These are phyloP conservation scores for Lemur catta DNA, from an alignment of 2,797 vertebrate species.

Conservation along the genomic window DNA sequence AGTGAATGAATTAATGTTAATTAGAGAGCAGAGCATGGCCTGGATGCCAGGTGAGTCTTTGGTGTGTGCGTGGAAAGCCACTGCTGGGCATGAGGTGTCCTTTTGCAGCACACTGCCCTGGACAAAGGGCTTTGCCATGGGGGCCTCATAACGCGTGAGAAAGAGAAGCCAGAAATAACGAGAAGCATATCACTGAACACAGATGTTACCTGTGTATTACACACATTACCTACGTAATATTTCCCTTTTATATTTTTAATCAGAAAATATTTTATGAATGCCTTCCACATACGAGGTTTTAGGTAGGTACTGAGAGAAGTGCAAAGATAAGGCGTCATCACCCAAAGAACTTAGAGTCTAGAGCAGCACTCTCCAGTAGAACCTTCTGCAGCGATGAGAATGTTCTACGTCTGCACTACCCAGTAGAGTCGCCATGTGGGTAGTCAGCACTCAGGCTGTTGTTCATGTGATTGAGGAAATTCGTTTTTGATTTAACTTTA, in stretches of 20 bases:
- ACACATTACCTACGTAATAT: not conserved
- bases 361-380: rapidly evolving
- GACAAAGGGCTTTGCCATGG: not conserved
- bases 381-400: not conserved
- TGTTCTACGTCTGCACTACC: not conserved
- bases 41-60: slow-evolving; percentile 27
- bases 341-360: not conserved
- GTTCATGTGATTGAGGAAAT: not conserved
- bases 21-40: slow-evolving; percentile 61
- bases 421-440: rapidly evolving
- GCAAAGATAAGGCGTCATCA: not conserved
- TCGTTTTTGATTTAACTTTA: not conserved
- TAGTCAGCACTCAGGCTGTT: not conserved
- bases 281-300: not conserved
- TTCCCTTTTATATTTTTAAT: not conserved
- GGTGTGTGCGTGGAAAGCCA: not conserved
- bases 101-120: not conserved
- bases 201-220: not conserved
- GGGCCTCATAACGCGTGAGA: not conserved
- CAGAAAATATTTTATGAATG: not conserved
- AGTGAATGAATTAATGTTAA: slow-evolving; percentile 75
- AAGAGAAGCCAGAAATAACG: not conserved
- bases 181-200: not conserved
- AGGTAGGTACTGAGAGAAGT: not conserved
- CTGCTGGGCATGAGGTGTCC: not conserved